phyloP scores from a whole-genome alignment of 2,888 invertebrate species.

The Amphipyra berbera region DNA sequence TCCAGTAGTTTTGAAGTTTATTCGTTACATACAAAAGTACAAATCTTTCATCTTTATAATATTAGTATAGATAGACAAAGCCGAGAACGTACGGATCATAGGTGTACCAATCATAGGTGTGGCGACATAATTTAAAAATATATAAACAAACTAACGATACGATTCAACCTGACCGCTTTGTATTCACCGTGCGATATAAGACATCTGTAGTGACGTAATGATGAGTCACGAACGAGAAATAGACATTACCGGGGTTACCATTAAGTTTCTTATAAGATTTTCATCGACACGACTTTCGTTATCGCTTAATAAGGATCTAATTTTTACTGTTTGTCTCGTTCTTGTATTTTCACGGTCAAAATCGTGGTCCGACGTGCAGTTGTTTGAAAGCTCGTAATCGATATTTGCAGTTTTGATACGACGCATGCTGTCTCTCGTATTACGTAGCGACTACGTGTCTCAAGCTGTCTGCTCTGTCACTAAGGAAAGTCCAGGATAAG shows the following conservation, averaged over 20 bases:
- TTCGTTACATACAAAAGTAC: too few relatives aligned
- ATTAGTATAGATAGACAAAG: too few relatives aligned
- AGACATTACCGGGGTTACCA: slow-evolving; percentile 62
- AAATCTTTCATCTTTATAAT: too few relatives aligned
- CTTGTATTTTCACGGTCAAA: not conserved
- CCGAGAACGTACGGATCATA: too few relatives aligned
- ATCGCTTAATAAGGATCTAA: slow-evolving; percentile 38
- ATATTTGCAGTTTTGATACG: not conserved
- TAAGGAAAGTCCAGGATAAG: too few relatives aligned
- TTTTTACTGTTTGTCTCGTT: slow-evolving; percentile 18
- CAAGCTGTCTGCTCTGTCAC: too few relatives aligned
- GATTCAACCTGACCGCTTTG: slow-evolving; percentile 41
- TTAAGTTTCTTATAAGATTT: slow-evolving; percentile 52
- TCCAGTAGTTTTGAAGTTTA: too few relatives aligned
- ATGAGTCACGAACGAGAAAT: slow-evolving; percentile 71
- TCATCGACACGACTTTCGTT: slow-evolving; percentile 47
- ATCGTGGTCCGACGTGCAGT: not conserved
- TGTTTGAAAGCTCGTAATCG: not conserved
- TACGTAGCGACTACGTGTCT: not conserved
- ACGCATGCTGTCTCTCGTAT: not conserved
- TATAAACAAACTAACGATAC: slow-evolving; percentile 34
- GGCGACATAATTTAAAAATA: slow-evolving; percentile 34
- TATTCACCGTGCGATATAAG: slow-evolving; percentile 55
- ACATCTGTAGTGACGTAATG: slow-evolving; percentile 65
- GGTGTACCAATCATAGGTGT: slow-evolving; percentile 22